These are phyloP conservation scores for Stictonetta naevosa DNA, from an alignment of 2,113 vertebrate species.

Conservation along the genomic window DNA sequence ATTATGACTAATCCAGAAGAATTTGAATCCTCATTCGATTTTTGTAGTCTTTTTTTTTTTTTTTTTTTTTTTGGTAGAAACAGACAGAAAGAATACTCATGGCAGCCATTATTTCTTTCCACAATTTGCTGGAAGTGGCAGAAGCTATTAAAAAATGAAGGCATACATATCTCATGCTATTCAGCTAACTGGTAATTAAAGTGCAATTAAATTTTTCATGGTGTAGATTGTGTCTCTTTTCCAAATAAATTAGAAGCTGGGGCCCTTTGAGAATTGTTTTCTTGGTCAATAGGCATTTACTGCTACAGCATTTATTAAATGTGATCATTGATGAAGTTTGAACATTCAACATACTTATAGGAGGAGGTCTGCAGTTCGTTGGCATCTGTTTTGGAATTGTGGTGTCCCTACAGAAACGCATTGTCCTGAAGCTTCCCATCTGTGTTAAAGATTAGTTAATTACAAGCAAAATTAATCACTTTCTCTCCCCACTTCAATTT, in stretches of 20 bases:
- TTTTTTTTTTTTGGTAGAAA: constrained; percentile 50
- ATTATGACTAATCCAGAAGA: constrained; percentile 60
- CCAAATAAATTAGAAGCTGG: constrained; percentile 58
- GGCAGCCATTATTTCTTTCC: constrained; percentile 71
- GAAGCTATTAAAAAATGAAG: constrained; percentile 75
- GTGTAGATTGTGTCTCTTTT: constrained; percentile 65
- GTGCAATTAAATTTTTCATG: constrained; percentile 75
- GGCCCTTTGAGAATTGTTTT: constrained; percentile 43
- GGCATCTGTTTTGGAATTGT: not conserved
- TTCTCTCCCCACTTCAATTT: not conserved
- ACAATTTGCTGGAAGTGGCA: constrained; percentile 69
- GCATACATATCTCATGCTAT: constrained; percentile 67
- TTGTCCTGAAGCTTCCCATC: not conserved
- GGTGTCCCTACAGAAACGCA: not conserved
- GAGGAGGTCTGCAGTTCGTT: not conserved
- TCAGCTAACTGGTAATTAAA: constrained; percentile 77
- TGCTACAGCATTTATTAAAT: constrained; percentile 56
- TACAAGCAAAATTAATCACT: not conserved
- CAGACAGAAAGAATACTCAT: constrained; percentile 47
- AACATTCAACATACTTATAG: not conserved
- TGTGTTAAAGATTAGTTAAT: not conserved
- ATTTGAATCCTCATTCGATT: constrained; percentile 42
- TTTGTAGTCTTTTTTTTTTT: not conserved
- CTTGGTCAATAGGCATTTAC: constrained; percentile 61
- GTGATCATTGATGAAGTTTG: constrained; percentile 13